phyloP scores from a whole-genome alignment of 2,888 invertebrate species.

The Sesia bembeciformis region DNA sequence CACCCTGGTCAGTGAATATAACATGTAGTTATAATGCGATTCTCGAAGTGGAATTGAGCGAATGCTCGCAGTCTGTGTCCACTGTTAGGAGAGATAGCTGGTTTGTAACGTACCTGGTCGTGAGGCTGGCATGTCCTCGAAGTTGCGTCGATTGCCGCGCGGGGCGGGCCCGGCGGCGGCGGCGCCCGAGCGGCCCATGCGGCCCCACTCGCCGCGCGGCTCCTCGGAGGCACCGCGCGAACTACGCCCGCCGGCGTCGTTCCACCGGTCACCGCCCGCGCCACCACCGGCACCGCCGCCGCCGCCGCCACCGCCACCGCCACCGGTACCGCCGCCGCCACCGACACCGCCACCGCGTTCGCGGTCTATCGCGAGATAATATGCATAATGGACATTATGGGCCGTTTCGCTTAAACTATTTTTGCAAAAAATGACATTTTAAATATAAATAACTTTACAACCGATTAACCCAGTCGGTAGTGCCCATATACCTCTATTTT shows the following conservation, averaged over 20 bases:
- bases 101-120: slow-evolving; percentile 35
- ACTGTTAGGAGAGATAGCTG: neutral
- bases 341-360: slow-evolving; percentile 34
- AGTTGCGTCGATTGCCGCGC: slow-evolving; percentile 27
- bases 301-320: slow-evolving; percentile 27
- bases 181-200: slow-evolving; percentile 33
- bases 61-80: no score
- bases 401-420: no score
- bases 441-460: no score
- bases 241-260: slow-evolving; percentile 25
- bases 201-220: slow-evolving; percentile 53
- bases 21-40: no score
- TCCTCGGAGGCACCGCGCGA: slow-evolving; percentile 58
- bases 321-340: slow-evolving; percentile 20
- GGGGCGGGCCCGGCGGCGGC: slow-evolving; percentile 30
- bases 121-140: slow-evolving; percentile 59
- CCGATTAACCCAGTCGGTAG: no score
- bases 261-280: slow-evolving; percentile 5
- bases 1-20: no score
- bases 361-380: slow-evolving; percentile 6
- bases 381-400: no score
- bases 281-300: slow-evolving; percentile 23
- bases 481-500: no score
- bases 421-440: no score
- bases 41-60: no score